Base-by-base conservation (phyloP, 2,797 vertebrate genomes). In the Microctenopoma lineatum region DNA sequence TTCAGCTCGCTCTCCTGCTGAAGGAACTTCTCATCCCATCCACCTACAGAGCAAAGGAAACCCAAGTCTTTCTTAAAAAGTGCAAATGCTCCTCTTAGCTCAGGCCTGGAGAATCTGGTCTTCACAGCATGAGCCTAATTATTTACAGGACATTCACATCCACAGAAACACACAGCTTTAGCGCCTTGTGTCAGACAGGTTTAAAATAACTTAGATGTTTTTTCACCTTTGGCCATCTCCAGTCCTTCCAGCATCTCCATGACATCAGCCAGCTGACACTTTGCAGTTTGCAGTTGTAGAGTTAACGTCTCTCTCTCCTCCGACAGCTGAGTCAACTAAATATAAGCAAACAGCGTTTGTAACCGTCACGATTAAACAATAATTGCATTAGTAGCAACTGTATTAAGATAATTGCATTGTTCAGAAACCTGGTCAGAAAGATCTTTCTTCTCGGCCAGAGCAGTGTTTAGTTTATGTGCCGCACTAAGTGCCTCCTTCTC, bases 1-100 rank as follows among this genome's bases (percentile, higher is more conserved):
- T 65, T 93, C 36, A 92, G 12, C 71, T 96, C 90, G 1, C 91
- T 94, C 89, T 95, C 93, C 75, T 88, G 80, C 72, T 92, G 91
- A 72, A 95, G 88, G 87, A 93, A 93, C 46, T 87, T 95, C 64
- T 95, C 92, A 16, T 92, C 87, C 92, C 92, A 94, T 16, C 83
- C 90, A 27, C 84, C 92, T 93, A 15, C 6, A 70, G 11, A 75
- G 42, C 10, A n/a, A 62, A 47, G 9, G 4, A 44, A 51, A 21
- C 21, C 21, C 21, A 21, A 21, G 21, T 21, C 21, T 21, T 21
- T 21, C 21, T 21, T 21, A 21, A 21, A 21, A 21, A 21, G 2
- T 21, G 21, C 21, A 21, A 21, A 21, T 1, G 21, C 21, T 21
- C 21, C 21, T 21, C 14, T 34, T 34, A 63, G 44, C 7, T 13